Evolutionary conservation across 2,113 vertebrate species (phyloP), one percentile per base, ranked within the genome.

Genomic region (Vireo altiloquus): DNA sequence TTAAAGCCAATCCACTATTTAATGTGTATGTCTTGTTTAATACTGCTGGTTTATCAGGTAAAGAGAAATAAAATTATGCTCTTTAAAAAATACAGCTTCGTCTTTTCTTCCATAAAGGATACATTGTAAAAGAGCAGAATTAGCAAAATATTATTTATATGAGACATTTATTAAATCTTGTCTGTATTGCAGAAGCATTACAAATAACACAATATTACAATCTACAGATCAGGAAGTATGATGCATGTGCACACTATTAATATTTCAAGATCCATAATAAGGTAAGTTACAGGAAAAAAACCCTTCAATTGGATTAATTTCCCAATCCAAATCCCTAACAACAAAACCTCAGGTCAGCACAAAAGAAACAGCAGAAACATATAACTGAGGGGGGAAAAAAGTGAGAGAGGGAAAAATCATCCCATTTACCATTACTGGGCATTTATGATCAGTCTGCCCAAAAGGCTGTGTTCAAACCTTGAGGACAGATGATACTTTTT

Each of bases 401-500:
- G 5, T 1, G 2, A 31, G 5, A 35, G 27, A 44, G 14, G 28
- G 11, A n/a, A 76, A 76, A 61, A 47, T 39, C 64, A 69, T 4
- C 10, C 20, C 18, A 78, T 92, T 56, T 53, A 81, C 16, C 13
- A 54, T 13, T 31, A 63, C 13, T 19, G 8, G 27, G 27, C 18
- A 28, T 20, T 72, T 71, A 64, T 33, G 47, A 63, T 50, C 13
- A 35, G 85, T 49, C 28, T 4, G 25, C 9, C 44, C 24, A 52
- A 89, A 56, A 72, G 11, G 33, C 33, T 75, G 15, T 5, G 6
- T 52, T 85, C 23, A 68, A 65, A 17, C 13, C 42, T 33, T 81
- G 10, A 42, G 47, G 21, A 77, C 0, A 44, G 8, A 59, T 11
- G 0, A 31, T 13, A 24, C 1, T 39, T 46, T 63, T 40, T 52